Percentiles rank a stretch among this genome's conserved stretches.
These are phyloP conservation scores for Oceanodroma leucorhoa DNA, from an alignment of 2,797 vertebrate genomes.

Conservation along the genomic window DNA sequence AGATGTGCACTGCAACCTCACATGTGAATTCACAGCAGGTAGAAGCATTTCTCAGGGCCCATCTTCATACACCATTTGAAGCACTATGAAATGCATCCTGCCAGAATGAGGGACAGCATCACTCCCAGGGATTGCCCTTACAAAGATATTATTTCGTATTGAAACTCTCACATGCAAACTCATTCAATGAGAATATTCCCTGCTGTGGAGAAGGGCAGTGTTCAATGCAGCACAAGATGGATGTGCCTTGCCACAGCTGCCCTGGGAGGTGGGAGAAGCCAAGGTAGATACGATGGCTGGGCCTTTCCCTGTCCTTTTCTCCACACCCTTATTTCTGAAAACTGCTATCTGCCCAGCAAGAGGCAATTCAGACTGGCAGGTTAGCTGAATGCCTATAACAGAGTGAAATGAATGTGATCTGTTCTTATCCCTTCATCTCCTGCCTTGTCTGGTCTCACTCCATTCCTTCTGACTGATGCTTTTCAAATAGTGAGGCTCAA, in stretches of 20 bases:
- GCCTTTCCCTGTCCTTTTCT: neutral
- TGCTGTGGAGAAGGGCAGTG: neutral
- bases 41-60: neutral
- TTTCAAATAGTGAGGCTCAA: neutral
- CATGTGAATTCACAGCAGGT: neutral
- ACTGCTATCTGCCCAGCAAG: neutral
- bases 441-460: neutral
- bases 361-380: neutral
- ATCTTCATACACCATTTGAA: neutral
- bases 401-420: neutral
- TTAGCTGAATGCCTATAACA: neutral
- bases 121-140: neutral
- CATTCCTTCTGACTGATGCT: neutral
- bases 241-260: neutral
- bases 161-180: neutral
- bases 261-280: neutral
- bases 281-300: rapidly evolving
- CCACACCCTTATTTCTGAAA: neutral
- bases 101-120: rapidly evolving
- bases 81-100: neutral
- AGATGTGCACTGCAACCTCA: neutral
- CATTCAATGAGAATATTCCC: neutral
- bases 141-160: neutral
- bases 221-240: neutral
- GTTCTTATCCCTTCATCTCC: neutral